Evolutionary conservation across 2,113 vertebrate genomes (phyloP).

Genomic region (Accipiter cooperii): DNA sequence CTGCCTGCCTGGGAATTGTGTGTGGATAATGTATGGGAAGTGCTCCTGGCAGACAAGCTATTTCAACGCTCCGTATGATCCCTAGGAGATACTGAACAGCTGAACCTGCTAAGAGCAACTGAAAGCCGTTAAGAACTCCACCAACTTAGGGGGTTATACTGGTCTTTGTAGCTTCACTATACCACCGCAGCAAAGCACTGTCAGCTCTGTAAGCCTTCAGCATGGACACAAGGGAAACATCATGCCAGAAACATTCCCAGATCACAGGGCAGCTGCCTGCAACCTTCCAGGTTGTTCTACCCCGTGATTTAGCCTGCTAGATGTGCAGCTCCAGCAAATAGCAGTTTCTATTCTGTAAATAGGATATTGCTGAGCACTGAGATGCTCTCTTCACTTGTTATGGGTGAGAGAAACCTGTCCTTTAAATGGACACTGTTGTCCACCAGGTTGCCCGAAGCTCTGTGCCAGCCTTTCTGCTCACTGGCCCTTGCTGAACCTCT

Average conservation of each 20-base stretch:
- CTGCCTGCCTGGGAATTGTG: background rate
- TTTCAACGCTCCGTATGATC: background rate
- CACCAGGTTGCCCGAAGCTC: background rate
- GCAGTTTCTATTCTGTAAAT: background rate
- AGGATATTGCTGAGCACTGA: slow-evolving; percentile 42
- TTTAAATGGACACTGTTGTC: background rate
- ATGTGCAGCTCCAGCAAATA: slow-evolving; percentile 29
- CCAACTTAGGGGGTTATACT: background rate
- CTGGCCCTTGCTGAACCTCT: background rate
- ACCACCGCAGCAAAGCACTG: background rate
- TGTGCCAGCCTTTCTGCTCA: background rate
- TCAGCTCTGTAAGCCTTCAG: background rate
- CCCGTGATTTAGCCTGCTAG: background rate
- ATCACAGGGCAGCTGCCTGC: background rate
- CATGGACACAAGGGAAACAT: background rate
- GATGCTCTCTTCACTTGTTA: background rate
- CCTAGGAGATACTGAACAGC: background rate
- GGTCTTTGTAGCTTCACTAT: background rate
- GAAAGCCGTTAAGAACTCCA: background rate
- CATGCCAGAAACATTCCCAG: background rate
- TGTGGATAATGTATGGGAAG: background rate
- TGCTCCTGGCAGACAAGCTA: background rate
- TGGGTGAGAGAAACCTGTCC: background rate
- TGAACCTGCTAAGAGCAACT: background rate
- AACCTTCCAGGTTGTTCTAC: slow-evolving; percentile 2